Conservation (phyloP, 92 coral and sea anemone genomes). For the Umimayanthus chanpuru region DNA sequence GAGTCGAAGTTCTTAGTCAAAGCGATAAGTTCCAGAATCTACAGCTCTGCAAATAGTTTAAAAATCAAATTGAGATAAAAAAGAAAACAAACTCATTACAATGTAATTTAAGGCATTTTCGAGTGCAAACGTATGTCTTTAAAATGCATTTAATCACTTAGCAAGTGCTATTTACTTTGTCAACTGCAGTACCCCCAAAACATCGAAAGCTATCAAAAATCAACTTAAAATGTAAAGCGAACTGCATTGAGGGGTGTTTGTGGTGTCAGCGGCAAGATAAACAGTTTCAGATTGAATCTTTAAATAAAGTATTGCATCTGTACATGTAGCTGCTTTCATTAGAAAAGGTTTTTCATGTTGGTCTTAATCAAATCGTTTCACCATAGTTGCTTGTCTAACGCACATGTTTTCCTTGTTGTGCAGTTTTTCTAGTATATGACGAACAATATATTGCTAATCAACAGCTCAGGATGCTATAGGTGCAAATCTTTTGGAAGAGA, state of each 20-base stretch:
- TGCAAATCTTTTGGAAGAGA: neutral
- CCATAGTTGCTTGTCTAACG: neutral
- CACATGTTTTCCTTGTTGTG: neutral
- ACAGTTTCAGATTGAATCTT: neutral
- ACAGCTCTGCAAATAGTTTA: neutral
- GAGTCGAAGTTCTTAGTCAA: too few relatives aligned
- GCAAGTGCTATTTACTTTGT: neutral
- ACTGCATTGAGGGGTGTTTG: neutral
- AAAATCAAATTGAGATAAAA: neutral
- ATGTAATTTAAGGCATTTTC: neutral
- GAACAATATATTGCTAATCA: neutral
- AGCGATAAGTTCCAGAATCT: too few relatives aligned
- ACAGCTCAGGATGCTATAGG: neutral
- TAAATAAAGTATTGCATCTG: neutral
- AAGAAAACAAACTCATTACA: neutral
- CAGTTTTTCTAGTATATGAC: neutral
- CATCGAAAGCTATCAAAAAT: constrained; percentile 19
- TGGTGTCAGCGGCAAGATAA: constrained; percentile 22
- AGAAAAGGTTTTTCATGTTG: neutral
- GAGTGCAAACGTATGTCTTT: neutral
- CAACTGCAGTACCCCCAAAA: neutral
- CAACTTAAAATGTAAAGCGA: constrained; percentile 11
- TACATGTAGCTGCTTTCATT: neutral
- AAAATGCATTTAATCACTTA: neutral
- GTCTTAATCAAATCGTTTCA: neutral